A percentile compares a stretch with the other conserved stretches of the same genome.
These are phyloP conservation scores for Dendronephthya gigantea DNA, from an alignment of 64 coral and sea anemone species.

Conservation along the genomic window DNA sequence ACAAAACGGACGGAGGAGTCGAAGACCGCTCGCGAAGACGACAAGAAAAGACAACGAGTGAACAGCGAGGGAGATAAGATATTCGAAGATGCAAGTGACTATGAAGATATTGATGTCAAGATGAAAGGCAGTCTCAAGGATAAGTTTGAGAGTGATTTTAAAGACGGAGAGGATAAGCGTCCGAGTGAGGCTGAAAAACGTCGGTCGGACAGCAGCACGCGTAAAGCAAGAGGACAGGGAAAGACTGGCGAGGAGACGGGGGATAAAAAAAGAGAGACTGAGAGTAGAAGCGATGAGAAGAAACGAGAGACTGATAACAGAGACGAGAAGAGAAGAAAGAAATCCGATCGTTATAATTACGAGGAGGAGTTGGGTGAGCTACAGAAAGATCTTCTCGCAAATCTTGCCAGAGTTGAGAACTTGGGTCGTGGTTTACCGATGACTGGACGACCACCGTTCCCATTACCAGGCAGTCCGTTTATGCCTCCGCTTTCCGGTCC, in stretches of 20 bases:
- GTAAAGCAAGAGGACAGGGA: not conserved
- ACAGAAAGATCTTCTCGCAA: not conserved
- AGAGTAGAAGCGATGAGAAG: not conserved
- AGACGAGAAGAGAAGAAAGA: not conserved
- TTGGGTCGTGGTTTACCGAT: not conserved
- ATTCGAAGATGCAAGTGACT: conserved; percentile 13
- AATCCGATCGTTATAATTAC: not conserved
- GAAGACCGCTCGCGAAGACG: not conserved
- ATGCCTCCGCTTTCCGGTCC: not conserved
- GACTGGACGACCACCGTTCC: not conserved
- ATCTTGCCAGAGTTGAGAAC: not conserved
- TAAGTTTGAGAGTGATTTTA: not conserved
- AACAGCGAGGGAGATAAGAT: not conserved
- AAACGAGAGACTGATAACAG: not conserved
- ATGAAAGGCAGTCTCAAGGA: not conserved
- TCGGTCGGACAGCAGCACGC: not conserved
- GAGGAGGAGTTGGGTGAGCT: not conserved
- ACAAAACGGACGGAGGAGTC: not conserved
- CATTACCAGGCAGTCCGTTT: not conserved
- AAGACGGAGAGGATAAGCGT: not conserved
- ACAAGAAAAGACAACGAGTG: not conserved
- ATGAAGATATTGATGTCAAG: not conserved
- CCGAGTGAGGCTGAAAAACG: not conserved
- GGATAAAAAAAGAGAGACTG: not conserved
- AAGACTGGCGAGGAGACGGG: not conserved